Conservation (phyloP, 2,113 vertebrate species). For the Falcunculus frontatus region DNA sequence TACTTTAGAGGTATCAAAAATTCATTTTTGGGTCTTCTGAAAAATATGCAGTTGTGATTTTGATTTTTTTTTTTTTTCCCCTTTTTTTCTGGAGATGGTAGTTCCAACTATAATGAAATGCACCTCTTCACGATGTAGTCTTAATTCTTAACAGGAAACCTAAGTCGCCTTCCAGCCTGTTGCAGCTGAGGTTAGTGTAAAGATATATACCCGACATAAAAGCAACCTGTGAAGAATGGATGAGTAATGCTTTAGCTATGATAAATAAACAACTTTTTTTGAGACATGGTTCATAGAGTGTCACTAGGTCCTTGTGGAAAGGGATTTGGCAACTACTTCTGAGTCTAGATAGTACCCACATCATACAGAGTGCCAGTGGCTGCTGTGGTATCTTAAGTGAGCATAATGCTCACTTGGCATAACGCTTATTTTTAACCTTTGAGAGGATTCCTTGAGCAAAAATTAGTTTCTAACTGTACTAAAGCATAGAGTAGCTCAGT, state of each 20-base stretch:
- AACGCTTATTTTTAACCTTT: constrained; percentile 30
- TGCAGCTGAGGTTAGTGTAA: not conserved
- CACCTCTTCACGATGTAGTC: not conserved
- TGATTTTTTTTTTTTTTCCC: fast-evolving
- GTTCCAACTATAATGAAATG: not conserved
- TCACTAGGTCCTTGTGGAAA: not conserved
- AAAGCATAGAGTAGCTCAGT: not conserved
- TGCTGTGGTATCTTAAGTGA: constrained; percentile 5
- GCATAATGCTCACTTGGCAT: not conserved
- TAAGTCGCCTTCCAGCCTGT: not conserved
- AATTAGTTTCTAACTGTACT: not conserved
- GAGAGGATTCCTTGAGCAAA: not conserved
- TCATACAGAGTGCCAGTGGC: not conserved
- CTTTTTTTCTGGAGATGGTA: not conserved
- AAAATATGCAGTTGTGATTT: fast-evolving
- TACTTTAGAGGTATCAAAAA: not conserved
- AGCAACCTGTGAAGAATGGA: not conserved
- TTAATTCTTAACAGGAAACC: not conserved
- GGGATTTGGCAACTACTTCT: not conserved
- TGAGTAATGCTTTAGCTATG: no score
- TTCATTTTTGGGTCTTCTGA: not conserved
- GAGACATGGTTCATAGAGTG: not conserved
- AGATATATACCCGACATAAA: not conserved
- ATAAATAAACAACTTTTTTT: no score
- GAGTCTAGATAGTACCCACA: not conserved